Percentiles rank a stretch among this genome's conserved stretches.
phyloP scores from a whole-genome alignment of 2,888 invertebrate genomes.

The Euplexia lucipara region DNA sequence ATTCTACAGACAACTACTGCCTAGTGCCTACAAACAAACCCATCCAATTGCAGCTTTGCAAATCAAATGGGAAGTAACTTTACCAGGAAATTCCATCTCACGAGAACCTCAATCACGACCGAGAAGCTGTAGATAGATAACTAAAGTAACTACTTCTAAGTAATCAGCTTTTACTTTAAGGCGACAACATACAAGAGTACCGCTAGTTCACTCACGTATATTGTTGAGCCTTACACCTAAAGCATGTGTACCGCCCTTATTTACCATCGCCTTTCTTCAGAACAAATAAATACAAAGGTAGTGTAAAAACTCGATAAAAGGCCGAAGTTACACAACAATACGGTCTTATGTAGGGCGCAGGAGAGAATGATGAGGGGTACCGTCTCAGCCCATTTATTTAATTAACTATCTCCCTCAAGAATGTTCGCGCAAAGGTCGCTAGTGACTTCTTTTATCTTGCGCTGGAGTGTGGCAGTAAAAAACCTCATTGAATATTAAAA shows the following conservation, averaged over 20 bases:
- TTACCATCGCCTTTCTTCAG: slow-evolving; percentile 45
- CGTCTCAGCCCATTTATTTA: slow-evolving; percentile 78
- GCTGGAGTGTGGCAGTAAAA: slow-evolving; percentile 54
- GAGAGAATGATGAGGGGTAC: slow-evolving; percentile 72
- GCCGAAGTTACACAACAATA: slow-evolving; percentile 64
- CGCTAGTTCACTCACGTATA: slow-evolving; percentile 9
- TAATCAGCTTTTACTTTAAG: slow-evolving; percentile 21
- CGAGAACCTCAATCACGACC: not conserved
- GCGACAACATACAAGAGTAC: slow-evolving; percentile 15
- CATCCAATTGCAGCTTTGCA: slow-evolving; percentile 3
- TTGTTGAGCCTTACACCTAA: slow-evolving; percentile 35
- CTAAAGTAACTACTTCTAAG: slow-evolving; percentile 4
- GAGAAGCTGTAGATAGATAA: not conserved
- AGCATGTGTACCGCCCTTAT: slow-evolving; percentile 46
- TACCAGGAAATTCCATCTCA: slow-evolving; percentile 7
- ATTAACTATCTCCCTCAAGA: slow-evolving; percentile 77
- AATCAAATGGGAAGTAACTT: slow-evolving; percentile 5
- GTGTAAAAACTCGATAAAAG: slow-evolving; percentile 63
- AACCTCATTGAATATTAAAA: slow-evolving; percentile 70
- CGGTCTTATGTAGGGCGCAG: slow-evolving; percentile 66
- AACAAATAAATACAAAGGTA: slow-evolving; percentile 60
- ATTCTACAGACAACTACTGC: no score
- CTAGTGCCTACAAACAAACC: no score
- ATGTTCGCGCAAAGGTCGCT: slow-evolving; percentile 64
- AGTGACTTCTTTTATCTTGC: slow-evolving; percentile 63